These are phyloP conservation scores for Parthenolecanium corni DNA, from an alignment of 2,888 invertebrate genomes.

Conservation along the genomic window DNA sequence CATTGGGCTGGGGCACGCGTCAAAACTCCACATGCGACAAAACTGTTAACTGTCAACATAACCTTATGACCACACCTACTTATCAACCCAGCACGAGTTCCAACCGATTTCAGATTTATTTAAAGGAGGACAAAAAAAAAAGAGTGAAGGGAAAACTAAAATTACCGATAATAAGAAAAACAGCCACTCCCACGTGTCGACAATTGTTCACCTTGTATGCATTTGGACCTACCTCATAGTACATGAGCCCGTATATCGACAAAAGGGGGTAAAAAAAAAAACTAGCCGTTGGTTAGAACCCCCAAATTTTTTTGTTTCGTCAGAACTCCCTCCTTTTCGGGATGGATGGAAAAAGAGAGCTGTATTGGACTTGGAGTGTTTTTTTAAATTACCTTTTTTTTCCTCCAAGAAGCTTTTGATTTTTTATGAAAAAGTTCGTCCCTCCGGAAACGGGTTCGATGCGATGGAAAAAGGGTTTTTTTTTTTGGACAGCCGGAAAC, in stretches of 20 bases:
- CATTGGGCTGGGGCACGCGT: neutral
- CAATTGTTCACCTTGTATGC: slow-evolving; percentile 11
- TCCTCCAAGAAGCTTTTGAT: neutral
- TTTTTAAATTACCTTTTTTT: neutral
- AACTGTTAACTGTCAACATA: slow-evolving; percentile 27
- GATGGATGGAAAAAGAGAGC: neutral
- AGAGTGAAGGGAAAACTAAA: neutral
- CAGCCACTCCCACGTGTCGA: slow-evolving; percentile 19
- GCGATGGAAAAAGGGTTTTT: neutral
- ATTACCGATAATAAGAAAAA: slow-evolving; percentile 9
- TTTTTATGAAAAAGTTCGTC: neutral
- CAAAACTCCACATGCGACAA: slow-evolving; percentile 17
- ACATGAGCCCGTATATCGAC: too few species aligned
- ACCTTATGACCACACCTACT: slow-evolving; percentile 21
- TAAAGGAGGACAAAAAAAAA: too few species aligned
- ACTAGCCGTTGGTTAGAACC: neutral
- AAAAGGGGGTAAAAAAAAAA: neutral
- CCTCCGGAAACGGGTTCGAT: slow-evolving; percentile 3
- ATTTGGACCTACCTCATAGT: neutral
- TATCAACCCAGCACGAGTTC: slow-evolving; percentile 24
- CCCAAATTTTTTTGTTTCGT: neutral
- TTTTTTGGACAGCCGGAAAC: slow-evolving; percentile 15
- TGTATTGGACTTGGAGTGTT: neutral
- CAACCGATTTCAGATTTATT: neutral
- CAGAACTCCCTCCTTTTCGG: neutral